Evolutionary conservation across 2,888 invertebrate species (phyloP).

Genomic region (Eupithecia vulgata): DNA sequence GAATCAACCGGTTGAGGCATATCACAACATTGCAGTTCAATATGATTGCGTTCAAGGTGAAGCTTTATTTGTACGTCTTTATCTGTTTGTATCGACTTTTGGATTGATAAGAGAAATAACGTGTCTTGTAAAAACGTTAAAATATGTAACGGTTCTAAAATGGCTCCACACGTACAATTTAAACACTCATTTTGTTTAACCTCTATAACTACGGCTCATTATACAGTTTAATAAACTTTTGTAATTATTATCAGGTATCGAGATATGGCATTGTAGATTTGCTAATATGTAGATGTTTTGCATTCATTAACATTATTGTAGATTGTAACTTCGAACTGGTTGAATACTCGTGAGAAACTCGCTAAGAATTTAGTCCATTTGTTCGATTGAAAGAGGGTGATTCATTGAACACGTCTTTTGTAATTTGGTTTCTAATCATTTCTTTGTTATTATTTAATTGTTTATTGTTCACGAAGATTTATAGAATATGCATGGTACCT

Average conservation of each 20-base stretch:
- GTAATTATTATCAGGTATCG: neutral
- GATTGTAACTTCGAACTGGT: constrained; percentile 16
- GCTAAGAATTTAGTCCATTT: constrained; percentile 23
- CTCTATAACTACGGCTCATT: neutral
- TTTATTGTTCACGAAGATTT: neutral
- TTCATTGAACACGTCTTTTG: neutral
- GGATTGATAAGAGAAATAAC: constrained; percentile 31
- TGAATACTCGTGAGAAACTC: constrained; percentile 25
- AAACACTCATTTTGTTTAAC: neutral
- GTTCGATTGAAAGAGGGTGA: neutral
- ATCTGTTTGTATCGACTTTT: constrained; percentile 34
- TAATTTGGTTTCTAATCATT: neutral
- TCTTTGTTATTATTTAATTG: neutral
- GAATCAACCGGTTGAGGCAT: constrained; percentile 45
- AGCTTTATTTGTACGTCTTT: constrained; percentile 48
- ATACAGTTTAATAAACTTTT: neutral
- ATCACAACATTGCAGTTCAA: constrained; percentile 48
- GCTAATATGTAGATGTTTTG: constrained; percentile 29
- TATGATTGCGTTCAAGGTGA: constrained; percentile 57
- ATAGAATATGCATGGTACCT: neutral
- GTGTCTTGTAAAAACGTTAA: neutral
- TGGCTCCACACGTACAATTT: neutral
- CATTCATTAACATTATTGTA: constrained; percentile 26
- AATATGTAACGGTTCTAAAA: neutral
- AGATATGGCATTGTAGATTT: constrained; percentile 11